Conservation (phyloP, 2,113 vertebrate species). For the Lucifuga dentata region DNA sequence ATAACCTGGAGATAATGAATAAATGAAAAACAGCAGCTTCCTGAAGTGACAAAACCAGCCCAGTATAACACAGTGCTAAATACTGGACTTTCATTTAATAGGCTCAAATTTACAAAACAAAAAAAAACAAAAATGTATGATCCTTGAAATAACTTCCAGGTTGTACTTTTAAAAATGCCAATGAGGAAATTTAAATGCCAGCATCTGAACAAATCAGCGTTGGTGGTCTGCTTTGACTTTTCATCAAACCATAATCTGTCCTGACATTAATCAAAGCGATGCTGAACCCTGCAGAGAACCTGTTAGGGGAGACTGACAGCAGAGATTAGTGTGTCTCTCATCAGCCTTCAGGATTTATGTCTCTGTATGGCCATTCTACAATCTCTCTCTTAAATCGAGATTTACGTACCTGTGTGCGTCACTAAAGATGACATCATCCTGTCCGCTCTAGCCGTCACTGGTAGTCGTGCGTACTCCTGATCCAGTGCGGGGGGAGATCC, state of each 20-base stretch:
- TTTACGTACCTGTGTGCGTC: neutral
- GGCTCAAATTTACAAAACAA: too few species aligned
- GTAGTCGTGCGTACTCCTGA: slow-evolving; percentile 55
- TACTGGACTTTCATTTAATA: too few species aligned
- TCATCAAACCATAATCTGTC: slow-evolving; percentile 5
- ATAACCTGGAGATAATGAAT: too few species aligned
- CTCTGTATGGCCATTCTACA: slow-evolving; percentile 15
- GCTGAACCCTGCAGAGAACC: slow-evolving; percentile 21
- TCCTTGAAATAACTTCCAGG: too few species aligned
- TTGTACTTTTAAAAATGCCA: too few species aligned
- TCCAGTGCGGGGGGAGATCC: slow-evolving; percentile 42
- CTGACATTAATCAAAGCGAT: slow-evolving; percentile 33
- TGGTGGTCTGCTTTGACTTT: slow-evolving; percentile 51
- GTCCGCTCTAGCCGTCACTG: slow-evolving; percentile 2
- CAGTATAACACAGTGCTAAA: too few species aligned
- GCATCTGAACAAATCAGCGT: too few species aligned
- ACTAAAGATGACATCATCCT: slow-evolving; percentile 58
- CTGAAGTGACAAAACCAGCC: too few species aligned
- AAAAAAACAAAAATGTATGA: too few species aligned
- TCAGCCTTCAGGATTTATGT: slow-evolving; percentile 9
- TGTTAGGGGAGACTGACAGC: slow-evolving; percentile 32
- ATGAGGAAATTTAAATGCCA: too few species aligned
- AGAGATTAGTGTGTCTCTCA: slow-evolving; percentile 3
- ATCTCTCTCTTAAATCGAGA: slow-evolving; percentile 7
- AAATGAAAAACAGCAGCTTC: too few species aligned